Evolutionary conservation across 2,113 vertebrate genomes (phyloP).

Genomic region (Tupaia chinensis): DNA sequence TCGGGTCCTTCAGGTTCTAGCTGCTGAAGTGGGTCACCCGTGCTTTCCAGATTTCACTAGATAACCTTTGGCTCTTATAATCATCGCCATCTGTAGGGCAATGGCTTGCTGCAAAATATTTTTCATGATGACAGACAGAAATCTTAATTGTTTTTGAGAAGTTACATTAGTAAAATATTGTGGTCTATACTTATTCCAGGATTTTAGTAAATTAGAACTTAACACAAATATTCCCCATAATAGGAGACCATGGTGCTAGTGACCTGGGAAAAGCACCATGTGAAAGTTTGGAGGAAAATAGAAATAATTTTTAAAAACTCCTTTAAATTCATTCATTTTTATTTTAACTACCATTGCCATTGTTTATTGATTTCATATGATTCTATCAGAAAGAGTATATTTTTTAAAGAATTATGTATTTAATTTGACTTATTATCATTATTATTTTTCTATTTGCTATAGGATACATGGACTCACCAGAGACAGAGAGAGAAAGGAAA

Average conservation of each 20-base stretch:
- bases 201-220: not conserved
- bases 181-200: not conserved
- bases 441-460: too few species aligned
- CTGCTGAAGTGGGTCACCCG: not conserved
- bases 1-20: not conserved
- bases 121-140: not conserved
- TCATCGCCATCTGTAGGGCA: not conserved
- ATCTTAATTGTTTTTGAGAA: not conserved
- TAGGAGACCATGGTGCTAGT: not conserved
- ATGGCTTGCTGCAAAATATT: not conserved
- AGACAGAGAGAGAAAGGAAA: too few species aligned
- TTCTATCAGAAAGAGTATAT: not conserved
- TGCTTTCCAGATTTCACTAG: not conserved
- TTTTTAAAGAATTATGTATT: too few species aligned
- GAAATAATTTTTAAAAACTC: not conserved
- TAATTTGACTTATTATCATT: too few species aligned
- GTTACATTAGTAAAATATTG: not conserved
- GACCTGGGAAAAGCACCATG: not conserved
- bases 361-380: not conserved
- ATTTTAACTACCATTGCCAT: not conserved
- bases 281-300: not conserved
- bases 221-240: not conserved
- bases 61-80: not conserved
- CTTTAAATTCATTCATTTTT: not conserved
- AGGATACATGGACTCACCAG: too few species aligned